phyloP scores from a whole-genome alignment of 2,113 vertebrate species.

The Hippocampus guttulatus region DNA sequence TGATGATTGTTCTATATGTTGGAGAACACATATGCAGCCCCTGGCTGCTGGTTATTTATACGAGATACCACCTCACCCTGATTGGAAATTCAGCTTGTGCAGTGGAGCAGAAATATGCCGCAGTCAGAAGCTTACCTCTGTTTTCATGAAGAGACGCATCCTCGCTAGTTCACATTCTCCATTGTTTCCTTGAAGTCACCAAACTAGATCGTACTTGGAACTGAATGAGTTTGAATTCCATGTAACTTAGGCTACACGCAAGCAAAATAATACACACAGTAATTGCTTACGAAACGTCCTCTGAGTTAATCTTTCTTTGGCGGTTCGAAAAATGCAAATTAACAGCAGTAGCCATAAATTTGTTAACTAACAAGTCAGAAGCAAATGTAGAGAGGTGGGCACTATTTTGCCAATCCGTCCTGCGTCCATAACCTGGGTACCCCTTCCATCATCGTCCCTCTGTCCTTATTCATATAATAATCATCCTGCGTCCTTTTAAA shows the following conservation, averaged over 20 bases:
- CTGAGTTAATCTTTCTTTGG: background rate
- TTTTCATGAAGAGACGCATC: conserved; percentile 60
- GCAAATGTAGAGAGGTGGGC: too few species aligned
- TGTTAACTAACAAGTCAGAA: background rate
- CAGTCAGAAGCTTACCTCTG: conserved; percentile 67
- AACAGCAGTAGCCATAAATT: background rate
- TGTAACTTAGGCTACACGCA: background rate
- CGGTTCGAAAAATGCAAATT: background rate
- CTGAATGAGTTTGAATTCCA: conserved; percentile 5
- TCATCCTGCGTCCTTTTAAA: too few species aligned
- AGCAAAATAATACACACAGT: background rate
- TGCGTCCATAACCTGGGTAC: too few species aligned
- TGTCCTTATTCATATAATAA: too few species aligned
- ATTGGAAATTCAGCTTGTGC: conserved; percentile 70
- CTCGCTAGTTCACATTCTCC: conserved; percentile 20
- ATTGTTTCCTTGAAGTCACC: conserved; percentile 34
- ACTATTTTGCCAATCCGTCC: too few species aligned
- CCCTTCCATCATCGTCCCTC: too few species aligned
- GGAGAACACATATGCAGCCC: conserved; percentile 17
- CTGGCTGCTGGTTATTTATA: conserved; percentile 49
- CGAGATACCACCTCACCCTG: conserved; percentile 43
- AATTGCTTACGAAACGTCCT: background rate
- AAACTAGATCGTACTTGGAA: conserved; percentile 15
- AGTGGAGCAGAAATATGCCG: conserved; percentile 62
- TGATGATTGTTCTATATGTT: background rate